A percentile compares a stretch with the other conserved stretches of the same genome.
Evolutionary conservation across 2,797 vertebrate genomes (phyloP).

Genomic region (Amblyraja radiata): DNA sequence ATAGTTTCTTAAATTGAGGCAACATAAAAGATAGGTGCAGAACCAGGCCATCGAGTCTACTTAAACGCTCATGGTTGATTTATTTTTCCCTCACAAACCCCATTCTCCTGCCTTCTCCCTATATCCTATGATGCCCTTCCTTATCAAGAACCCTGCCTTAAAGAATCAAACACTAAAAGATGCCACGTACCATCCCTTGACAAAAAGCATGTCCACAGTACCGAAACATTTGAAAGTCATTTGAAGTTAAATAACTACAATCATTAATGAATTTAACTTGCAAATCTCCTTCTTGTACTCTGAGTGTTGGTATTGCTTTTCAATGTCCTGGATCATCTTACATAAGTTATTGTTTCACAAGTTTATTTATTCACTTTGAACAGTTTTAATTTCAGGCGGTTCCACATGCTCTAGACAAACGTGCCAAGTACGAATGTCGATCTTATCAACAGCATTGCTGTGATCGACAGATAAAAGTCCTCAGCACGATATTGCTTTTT

Average conservation of each 20-base stretch:
- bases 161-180: too few relatives aligned
- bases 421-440: not conserved
- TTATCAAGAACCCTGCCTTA: too few relatives aligned
- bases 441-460: not conserved
- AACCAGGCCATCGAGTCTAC: too few relatives aligned
- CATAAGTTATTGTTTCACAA: too few relatives aligned
- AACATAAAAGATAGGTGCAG: too few relatives aligned
- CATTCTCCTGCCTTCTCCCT: too few relatives aligned
- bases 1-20: not conserved
- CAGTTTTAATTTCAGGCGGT: not conserved
- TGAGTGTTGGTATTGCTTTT: not conserved
- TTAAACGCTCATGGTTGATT: too few relatives aligned
- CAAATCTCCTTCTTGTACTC: not conserved
- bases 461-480: not conserved
- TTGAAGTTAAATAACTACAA: conserved; percentile 2
- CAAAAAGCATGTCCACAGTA: too few relatives aligned
- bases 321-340: not conserved
- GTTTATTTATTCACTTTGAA: too few relatives aligned
- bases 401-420: not conserved
- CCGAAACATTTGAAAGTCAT: not conserved
- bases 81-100: too few relatives aligned
- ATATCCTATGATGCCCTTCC: too few relatives aligned
- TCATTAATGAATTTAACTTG: not conserved
- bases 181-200: too few relatives aligned
- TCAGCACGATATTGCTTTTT: not conserved